These are phyloP conservation scores for Ptyas mucosa DNA, from an alignment of 2,113 vertebrate species.

Conservation along the genomic window DNA sequence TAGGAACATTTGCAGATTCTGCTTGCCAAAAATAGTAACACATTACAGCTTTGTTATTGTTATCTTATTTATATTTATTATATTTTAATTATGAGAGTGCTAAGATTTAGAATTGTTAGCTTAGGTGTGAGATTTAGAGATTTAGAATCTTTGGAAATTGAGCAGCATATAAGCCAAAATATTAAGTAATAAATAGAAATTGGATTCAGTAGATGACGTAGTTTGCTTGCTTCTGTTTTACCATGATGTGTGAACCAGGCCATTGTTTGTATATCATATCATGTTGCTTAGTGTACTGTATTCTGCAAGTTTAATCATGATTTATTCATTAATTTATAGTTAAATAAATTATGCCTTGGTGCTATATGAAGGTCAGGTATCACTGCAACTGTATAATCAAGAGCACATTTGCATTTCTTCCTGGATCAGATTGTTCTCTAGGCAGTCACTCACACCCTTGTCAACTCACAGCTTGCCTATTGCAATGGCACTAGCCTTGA, in stretches of 20 bases:
- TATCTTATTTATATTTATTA: neutral
- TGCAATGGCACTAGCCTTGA: neutral
- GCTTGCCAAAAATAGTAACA: neutral
- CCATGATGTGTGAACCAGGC: neutral
- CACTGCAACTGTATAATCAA: neutral
- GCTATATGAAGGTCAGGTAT: neutral
- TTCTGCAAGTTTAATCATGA: neutral
- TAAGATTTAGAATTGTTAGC: neutral
- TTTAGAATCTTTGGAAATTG: neutral
- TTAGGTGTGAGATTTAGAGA: neutral
- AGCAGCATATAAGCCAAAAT: neutral
- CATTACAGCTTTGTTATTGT: neutral
- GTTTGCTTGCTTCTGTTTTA: neutral
- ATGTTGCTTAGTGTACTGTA: neutral
- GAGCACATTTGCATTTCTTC: neutral
- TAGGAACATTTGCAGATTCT: neutral
- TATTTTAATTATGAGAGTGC: neutral
- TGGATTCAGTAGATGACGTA: neutral
- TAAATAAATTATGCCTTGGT: neutral
- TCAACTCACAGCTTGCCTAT: neutral
- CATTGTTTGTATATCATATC: neutral
- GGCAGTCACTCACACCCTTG: neutral
- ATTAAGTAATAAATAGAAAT: neutral
- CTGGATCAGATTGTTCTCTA: neutral
- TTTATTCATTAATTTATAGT: neutral